Evolutionary conservation across 2,113 vertebrate genomes (phyloP).

Genomic region (Gila orcuttii): DNA sequence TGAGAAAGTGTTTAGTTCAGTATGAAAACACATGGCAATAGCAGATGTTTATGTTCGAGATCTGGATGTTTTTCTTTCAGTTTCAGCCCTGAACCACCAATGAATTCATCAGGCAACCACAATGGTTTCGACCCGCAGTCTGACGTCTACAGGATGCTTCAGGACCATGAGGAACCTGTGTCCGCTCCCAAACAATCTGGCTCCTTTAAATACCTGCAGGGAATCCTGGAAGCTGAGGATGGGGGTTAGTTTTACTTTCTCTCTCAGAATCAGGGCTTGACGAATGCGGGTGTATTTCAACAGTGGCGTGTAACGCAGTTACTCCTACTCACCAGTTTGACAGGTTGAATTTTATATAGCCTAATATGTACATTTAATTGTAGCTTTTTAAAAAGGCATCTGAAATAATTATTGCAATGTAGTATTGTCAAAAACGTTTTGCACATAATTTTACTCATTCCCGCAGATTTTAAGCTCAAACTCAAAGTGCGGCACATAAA

Average conservation of each 20-base stretch:
- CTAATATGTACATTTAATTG: too few relatives aligned
- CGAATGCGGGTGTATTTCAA: too few relatives aligned
- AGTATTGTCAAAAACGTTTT: too few relatives aligned
- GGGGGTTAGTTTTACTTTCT: slow-evolving; percentile 77
- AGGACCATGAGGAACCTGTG: slow-evolving; percentile 79
- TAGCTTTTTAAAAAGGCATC: too few relatives aligned
- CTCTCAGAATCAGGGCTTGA: not conserved
- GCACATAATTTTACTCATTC: too few relatives aligned
- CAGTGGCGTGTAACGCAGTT: too few relatives aligned
- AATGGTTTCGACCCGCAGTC: slow-evolving; percentile 86
- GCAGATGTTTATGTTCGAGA: not conserved
- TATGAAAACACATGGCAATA: not conserved
- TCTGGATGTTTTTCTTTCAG: not conserved
- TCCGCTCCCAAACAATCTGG: slow-evolving; percentile 94
- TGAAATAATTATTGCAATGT: too few relatives aligned
- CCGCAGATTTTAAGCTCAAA: too few relatives aligned
- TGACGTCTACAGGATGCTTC: slow-evolving; percentile 97
- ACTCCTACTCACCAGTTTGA: too few relatives aligned
- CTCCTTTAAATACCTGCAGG: slow-evolving; percentile 95
- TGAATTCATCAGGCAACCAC: slow-evolving; percentile 74
- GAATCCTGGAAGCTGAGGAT: slow-evolving; percentile 91
- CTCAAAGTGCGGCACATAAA: too few relatives aligned
- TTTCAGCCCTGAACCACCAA: slow-evolving; percentile 80
- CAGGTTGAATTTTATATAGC: too few relatives aligned
- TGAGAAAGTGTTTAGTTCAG: not conserved